These are phyloP conservation scores for Takifugu ocellatus DNA, from an alignment of 2,797 vertebrate species.

Conservation along the genomic window DNA sequence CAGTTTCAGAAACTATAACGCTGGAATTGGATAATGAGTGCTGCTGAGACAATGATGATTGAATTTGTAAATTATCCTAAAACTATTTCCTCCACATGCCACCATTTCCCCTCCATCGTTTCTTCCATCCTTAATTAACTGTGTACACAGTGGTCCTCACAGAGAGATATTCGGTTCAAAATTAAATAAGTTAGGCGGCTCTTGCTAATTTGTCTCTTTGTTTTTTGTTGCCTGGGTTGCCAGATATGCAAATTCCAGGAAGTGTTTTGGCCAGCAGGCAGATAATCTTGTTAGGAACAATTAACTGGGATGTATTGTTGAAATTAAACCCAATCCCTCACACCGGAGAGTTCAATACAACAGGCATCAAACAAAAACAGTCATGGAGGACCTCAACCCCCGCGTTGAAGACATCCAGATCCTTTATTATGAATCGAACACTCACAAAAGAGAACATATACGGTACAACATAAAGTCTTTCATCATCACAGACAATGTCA, in stretches of 20 bases:
- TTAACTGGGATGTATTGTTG: slow-evolving; percentile 57
- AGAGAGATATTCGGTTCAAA: slow-evolving; percentile 29
- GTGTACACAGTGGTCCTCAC: slow-evolving; percentile 9
- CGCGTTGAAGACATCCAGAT: not conserved
- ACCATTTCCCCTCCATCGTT: not conserved
- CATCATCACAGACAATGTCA: slow-evolving; percentile 6
- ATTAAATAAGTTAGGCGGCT: slow-evolving; percentile 43
- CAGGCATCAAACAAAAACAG: slow-evolving; percentile 37
- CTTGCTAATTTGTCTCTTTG: slow-evolving; percentile 39
- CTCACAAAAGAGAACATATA: too few species aligned
- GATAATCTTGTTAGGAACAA: slow-evolving; percentile 66
- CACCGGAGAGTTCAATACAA: slow-evolving; percentile 31
- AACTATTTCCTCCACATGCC: not conserved
- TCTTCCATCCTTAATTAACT: slow-evolving; percentile 8
- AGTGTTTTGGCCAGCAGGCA: slow-evolving; percentile 56
- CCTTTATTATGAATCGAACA: too few species aligned
- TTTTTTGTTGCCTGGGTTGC: slow-evolving; percentile 44
- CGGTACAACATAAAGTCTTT: too few species aligned
- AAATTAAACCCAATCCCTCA: slow-evolving; percentile 51
- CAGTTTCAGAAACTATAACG: slow-evolving; percentile 23
- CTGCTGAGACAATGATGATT: not conserved
- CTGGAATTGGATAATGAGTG: not conserved
- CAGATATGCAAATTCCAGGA: slow-evolving; percentile 63
- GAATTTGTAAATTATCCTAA: not conserved
- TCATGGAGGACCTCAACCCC: slow-evolving; percentile 20